Base-by-base conservation (phyloP, 2,888 invertebrate genomes). In the Caenorhabditis sp. region DNA sequence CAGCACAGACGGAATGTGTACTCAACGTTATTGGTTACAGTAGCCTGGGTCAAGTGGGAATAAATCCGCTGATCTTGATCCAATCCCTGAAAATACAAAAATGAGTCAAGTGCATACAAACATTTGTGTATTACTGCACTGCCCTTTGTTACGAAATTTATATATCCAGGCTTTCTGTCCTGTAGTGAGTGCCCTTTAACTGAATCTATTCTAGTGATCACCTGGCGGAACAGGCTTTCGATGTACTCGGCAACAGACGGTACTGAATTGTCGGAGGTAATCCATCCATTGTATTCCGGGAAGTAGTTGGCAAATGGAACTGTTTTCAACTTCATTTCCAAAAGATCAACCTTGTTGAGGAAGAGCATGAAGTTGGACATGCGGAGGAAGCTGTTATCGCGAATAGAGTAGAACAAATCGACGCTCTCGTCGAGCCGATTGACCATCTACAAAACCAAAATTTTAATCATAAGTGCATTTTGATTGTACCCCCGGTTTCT, bases 281-380 rank as follows among this genome's bases (percentile, higher is more conserved):
- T 56, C 82, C 72, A 73, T 4, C 75, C 19, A 19, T 74, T 59
- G 51, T 85, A 85, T 26, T 54, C 72, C 0, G 73, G 77, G 12
- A 86, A 76, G 68, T 63, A 82, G n/a, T 84, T 66, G 16, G 31
- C 26, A 22, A 86, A 75, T 4, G 54, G 35, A 28, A 77, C n/a
- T 8, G n/a, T 66, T 2, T 47, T 35, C 5, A 85, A 54, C 54
- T 86, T 86, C 35, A 75, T 68, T 12, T 44, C 49, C 51, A 86
- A 74, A 16, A 86, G 58, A 70, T 86, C 86, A 24, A 47, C 54
- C 51, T 86, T 86, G 77, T 86, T 86, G 38, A 86, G 76, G 47
- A 86, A 85, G 7, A 86, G 76, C 81, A 86, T 84, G 73, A 86
- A 84, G 24, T 77, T 74, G 2, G 85, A 75, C n/a, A 58, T 69